These are phyloP conservation scores for Venturia canescens DNA, from an alignment of 1,140 invertebrate genomes.

Conservation along the genomic window DNA sequence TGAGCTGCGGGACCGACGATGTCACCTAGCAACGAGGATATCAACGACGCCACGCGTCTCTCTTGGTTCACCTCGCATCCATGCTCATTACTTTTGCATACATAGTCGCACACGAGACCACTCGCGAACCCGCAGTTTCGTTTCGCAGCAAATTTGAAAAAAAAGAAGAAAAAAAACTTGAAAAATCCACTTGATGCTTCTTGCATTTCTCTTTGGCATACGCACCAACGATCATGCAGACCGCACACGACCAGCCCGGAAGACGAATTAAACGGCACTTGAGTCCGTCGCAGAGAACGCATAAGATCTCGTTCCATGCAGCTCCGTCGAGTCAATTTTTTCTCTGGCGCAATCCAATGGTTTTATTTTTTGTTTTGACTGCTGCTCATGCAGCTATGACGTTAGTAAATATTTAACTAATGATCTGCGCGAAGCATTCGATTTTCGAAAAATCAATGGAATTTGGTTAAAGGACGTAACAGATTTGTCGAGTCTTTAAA, in stretches of 20 bases:
- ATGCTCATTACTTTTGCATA: neutral
- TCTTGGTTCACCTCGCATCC: neutral
- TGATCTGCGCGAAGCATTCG: too few relatives aligned
- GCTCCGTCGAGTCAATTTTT: neutral
- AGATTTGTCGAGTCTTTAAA: too few relatives aligned
- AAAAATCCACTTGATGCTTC: constrained; percentile 19
- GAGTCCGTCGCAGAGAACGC: constrained; percentile 4
- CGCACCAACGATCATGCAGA: neutral
- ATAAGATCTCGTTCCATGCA: neutral
- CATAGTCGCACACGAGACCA: neutral
- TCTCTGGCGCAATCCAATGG: neutral
- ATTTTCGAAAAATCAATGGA: too few relatives aligned
- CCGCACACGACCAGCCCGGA: constrained; percentile 5
- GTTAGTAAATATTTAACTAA: neutral
- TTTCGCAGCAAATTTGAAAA: neutral
- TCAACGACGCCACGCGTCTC: neutral
- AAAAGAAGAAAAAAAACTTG: neutral
- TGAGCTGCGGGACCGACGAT: neutral
- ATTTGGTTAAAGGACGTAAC: too few relatives aligned
- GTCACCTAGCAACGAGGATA: constrained; percentile 20
- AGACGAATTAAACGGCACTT: constrained; percentile 11
- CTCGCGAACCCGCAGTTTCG: neutral
- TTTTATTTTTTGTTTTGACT: neutral
- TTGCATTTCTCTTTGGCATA: neutral
- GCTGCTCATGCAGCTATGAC: neutral